Conservation (phyloP, 2,113 vertebrate species). For the Spea bombifrons region DNA sequence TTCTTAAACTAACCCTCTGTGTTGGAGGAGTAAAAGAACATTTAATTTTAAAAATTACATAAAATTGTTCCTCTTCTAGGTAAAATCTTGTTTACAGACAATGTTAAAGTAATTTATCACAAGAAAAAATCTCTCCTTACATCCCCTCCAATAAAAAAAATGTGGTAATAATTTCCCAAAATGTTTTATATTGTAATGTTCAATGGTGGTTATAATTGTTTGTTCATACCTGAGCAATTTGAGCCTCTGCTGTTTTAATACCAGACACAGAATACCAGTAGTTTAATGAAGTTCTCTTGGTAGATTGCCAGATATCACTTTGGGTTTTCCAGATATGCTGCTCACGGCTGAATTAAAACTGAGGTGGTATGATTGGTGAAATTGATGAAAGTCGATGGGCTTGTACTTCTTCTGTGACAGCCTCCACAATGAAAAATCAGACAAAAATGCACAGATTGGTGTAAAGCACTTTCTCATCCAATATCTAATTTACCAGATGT, state of each 20-base stretch:
- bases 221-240: no score
- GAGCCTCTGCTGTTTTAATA: slow-evolving; percentile 29
- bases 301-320: neutral
- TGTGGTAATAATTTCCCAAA: neutral
- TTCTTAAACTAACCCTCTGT: no score
- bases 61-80: no score
- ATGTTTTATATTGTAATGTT: neutral
- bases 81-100: no score
- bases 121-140: neutral
- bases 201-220: neutral
- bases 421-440: no score
- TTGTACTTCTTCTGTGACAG: no score
- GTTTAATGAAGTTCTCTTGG: neutral
- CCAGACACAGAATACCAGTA: neutral
- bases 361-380: neutral
- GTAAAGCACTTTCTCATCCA: no score
- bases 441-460: no score
- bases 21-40: no score
- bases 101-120: slow-evolving; percentile 15
- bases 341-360: neutral
- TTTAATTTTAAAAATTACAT: no score
- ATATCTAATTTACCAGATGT: no score
- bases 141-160: neutral
- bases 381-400: no score
- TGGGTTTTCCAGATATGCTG: neutral